phyloP scores from a whole-genome alignment of 2,113 vertebrate genomes.

The Poeciliopsis turrubarensis region DNA sequence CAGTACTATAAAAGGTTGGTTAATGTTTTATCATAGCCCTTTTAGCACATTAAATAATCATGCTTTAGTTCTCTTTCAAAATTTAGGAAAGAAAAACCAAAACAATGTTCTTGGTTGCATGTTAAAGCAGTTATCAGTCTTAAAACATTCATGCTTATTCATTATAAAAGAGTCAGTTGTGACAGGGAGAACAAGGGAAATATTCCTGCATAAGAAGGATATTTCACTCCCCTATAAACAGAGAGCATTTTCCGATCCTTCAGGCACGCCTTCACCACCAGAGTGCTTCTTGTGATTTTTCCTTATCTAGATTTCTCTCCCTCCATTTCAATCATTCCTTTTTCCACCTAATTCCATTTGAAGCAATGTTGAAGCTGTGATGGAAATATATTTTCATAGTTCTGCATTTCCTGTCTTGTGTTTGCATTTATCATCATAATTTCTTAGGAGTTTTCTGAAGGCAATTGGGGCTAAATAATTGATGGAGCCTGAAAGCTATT shows the following conservation, averaged over 20 bases:
- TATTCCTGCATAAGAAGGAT: conserved; percentile 52
- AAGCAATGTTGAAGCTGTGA: conserved; percentile 8
- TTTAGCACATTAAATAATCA: conserved; percentile 38
- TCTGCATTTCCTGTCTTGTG: conserved; percentile 35
- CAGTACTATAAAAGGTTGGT: conserved; percentile 32
- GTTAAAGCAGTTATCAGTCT: conserved; percentile 54
- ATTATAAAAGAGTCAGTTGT: conserved; percentile 48
- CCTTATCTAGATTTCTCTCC: conserved; percentile 8
- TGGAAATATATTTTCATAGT: conserved; percentile 2
- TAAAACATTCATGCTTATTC: conserved; percentile 70
- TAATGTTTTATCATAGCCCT: conserved; percentile 42
- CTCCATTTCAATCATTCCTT: conserved; percentile 22
- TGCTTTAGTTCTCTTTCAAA: conserved; percentile 36
- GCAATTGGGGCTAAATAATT: conserved; percentile 66
- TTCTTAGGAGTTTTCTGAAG: conserved; percentile 54
- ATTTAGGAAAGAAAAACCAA: conserved; percentile 28
- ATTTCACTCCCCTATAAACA: conserved; percentile 48
- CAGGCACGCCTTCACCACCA: conserved; percentile 24
- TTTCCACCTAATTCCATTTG: conserved; percentile 10
- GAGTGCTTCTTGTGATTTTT: conserved; percentile 37
- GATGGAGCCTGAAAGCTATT: conserved; percentile 66
- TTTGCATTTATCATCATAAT: conserved; percentile 59
- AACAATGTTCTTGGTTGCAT: conserved; percentile 52
- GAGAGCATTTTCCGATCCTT: conserved; percentile 44
- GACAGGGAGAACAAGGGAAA: conserved; percentile 19